Evolutionary conservation across 1,140 invertebrate genomes (phyloP).

Genomic region (Drosophila murphyi): DNA sequence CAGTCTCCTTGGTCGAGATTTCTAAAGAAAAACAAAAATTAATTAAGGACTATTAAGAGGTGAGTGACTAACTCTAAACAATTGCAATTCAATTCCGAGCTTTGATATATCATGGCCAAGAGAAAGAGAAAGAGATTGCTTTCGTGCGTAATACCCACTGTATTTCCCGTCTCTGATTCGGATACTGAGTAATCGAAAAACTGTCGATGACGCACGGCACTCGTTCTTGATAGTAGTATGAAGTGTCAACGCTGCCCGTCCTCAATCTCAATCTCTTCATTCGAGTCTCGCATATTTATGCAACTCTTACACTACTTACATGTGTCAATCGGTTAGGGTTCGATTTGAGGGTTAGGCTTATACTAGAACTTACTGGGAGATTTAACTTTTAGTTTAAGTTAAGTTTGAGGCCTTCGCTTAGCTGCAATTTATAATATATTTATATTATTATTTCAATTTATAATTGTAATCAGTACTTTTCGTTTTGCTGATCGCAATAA

Average conservation of each 20-base stretch:
- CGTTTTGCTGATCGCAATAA: background rate
- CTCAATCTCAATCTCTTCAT: background rate
- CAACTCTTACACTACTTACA: background rate
- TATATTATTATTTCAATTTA: too few relatives aligned
- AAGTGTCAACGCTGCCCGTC: too few relatives aligned
- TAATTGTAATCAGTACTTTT: too few relatives aligned
- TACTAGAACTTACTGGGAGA: too few relatives aligned
- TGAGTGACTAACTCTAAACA: constrained; percentile 33
- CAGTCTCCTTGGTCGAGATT: constrained; percentile 65
- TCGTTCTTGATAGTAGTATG: background rate
- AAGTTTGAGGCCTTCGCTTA: too few relatives aligned
- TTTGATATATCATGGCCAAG: constrained; percentile 34
- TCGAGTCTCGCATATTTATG: background rate
- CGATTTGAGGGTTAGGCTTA: too few relatives aligned
- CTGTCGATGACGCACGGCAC: constrained; percentile 30
- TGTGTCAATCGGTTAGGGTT: background rate
- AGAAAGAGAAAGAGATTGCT: constrained; percentile 11
- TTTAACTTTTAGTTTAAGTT: too few relatives aligned
- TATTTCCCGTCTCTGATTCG: background rate
- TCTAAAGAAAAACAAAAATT: constrained; percentile 44
- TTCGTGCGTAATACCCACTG: background rate
- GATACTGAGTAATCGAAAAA: constrained; percentile 24
- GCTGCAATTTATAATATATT: too few relatives aligned
- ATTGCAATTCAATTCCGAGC: background rate
- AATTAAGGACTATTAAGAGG: constrained; percentile 80